Evolutionary conservation across 2,888 invertebrate species (phyloP).

Genomic region (Allophyes oxyacanthae): DNA sequence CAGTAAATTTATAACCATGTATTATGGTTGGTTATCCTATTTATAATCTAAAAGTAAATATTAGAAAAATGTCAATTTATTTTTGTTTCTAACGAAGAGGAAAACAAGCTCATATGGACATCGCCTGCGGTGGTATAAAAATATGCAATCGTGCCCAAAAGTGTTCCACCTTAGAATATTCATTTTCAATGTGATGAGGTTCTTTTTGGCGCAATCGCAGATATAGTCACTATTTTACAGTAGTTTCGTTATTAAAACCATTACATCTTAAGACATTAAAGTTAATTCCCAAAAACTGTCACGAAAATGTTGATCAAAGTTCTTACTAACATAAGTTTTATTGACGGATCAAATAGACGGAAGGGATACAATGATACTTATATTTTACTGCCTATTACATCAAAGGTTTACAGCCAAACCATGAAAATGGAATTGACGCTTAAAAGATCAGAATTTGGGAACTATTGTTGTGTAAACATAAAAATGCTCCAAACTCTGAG

Average conservation of each 20-base stretch:
- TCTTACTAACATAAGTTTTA: slow-evolving; percentile 8
- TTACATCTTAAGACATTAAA: slow-evolving; percentile 37
- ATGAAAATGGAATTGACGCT: slow-evolving; percentile 9
- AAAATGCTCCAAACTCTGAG: slow-evolving; percentile 45
- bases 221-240: slow-evolving; percentile 36
- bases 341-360: slow-evolving; percentile 20
- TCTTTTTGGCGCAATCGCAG: slow-evolving; percentile 25
- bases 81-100: slow-evolving; percentile 26
- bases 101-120: slow-evolving; percentile 39
- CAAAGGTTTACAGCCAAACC: slow-evolving; percentile 20
- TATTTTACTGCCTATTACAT: slow-evolving; percentile 19
- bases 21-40: slow-evolving; percentile 56
- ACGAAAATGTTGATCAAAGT: slow-evolving; percentile 40
- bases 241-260: slow-evolving; percentile 32
- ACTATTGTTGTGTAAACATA: slow-evolving; percentile 31
- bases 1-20: slow-evolving; percentile 60
- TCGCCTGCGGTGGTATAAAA: slow-evolving; percentile 48
- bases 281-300: slow-evolving; percentile 41
- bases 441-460: slow-evolving; percentile 21
- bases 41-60: slow-evolving; percentile 55
- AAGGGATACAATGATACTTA: slow-evolving; percentile 28
- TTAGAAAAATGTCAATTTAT: slow-evolving; percentile 59
- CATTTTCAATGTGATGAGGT: slow-evolving; percentile 9
- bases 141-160: slow-evolving; percentile 28
- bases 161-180: slow-evolving; percentile 23